A percentile compares a stretch with the other conserved stretches of the same genome.
Evolutionary conservation across 2,113 vertebrate species (phyloP).

Genomic region (Petrocephalus microphthalmus): DNA sequence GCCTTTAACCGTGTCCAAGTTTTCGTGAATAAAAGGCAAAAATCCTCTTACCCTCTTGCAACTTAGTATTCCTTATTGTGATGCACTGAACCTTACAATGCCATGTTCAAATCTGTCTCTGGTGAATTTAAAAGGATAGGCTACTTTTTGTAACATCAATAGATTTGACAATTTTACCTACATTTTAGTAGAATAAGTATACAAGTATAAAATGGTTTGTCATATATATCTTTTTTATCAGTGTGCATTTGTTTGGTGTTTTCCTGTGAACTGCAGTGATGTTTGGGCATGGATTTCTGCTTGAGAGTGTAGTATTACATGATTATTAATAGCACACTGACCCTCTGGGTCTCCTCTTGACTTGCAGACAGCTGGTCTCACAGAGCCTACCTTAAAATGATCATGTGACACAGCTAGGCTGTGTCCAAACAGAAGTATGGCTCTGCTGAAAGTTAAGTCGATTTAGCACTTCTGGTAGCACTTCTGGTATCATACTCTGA

Average conservation of each 20-base stretch:
- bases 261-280: background rate
- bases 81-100: too few relatives aligned
- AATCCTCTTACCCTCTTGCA: too few relatives aligned
- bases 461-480: too few relatives aligned
- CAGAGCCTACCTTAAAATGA: background rate
- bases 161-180: background rate
- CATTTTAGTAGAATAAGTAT: background rate
- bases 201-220: background rate
- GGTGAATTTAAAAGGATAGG: too few relatives aligned
- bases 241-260: background rate
- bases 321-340: constrained; percentile 8
- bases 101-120: too few relatives aligned
- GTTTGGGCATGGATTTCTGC: background rate
- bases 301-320: constrained; percentile 8
- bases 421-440: background rate
- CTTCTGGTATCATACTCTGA: too few relatives aligned
- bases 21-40: too few relatives aligned
- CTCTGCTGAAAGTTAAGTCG: background rate
- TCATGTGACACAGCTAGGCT: background rate
- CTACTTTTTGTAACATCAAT: too few relatives aligned
- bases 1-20: too few relatives aligned
- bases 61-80: too few relatives aligned
- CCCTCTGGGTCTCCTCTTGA: background rate
- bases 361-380: background rate
- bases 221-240: background rate